Percentiles rank a stretch among this genome's conserved stretches.
Evolutionary conservation across 1,140 invertebrate genomes (phyloP).

Genomic region (Drosophila pallidifrons): DNA sequence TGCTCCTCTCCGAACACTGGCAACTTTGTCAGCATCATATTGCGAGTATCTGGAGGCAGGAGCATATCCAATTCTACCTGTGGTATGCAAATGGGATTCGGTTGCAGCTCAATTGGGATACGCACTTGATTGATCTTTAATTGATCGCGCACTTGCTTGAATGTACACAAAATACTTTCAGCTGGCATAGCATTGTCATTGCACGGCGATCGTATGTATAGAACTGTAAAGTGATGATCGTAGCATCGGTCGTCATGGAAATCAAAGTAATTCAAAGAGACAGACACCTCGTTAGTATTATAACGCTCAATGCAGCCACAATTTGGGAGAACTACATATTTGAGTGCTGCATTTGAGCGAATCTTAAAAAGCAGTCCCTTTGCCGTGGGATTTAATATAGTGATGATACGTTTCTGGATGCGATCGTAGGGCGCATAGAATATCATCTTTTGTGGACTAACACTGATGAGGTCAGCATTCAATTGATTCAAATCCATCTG

Average conservation of each 20-base stretch:
- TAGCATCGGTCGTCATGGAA: background rate
- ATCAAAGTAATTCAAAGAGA: conserved; percentile 36
- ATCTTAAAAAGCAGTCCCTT: conserved; percentile 50
- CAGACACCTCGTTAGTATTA: conserved; percentile 24
- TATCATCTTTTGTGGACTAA: conserved; percentile 42
- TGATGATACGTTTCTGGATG: conserved; percentile 43
- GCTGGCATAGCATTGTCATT: background rate
- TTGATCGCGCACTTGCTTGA: conserved; percentile 4
- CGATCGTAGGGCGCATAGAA: conserved; percentile 62
- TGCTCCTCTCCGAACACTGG: background rate
- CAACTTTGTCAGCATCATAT: background rate
- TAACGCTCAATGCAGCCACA: conserved; percentile 43
- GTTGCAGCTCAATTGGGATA: conserved; percentile 16
- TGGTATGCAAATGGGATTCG: background rate
- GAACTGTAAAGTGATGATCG: conserved; percentile 45
- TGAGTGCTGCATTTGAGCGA: conserved; percentile 23
- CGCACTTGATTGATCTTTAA: conserved; percentile 3
- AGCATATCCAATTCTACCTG: background rate
- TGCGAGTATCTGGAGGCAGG: background rate
- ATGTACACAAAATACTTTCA: conserved; percentile 6
- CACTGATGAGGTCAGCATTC: conserved; percentile 25
- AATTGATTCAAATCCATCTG: background rate
- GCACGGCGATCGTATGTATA: conserved; percentile 1
- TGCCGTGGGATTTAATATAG: conserved; percentile 47
- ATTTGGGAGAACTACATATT: conserved; percentile 41